A percentile compares a stretch with the other conserved stretches of the same genome.
phyloP scores from a whole-genome alignment of 2,797 vertebrate species.

The Lithobates pipiens region DNA sequence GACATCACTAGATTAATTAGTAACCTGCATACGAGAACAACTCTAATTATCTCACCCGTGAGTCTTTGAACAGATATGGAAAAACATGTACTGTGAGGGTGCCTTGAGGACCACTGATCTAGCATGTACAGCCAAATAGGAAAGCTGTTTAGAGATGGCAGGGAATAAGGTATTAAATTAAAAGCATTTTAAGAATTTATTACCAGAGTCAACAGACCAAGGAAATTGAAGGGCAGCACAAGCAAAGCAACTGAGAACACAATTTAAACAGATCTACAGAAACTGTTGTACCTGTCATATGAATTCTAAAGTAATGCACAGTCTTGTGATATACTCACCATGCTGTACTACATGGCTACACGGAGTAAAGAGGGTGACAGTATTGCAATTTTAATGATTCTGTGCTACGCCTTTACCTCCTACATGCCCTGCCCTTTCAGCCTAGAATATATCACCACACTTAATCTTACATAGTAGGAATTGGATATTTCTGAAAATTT shows the following conservation, averaged over 20 bases:
- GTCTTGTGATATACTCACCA: not conserved
- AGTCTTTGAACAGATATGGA: not conserved
- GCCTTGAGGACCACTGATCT: not conserved
- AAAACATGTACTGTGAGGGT: not conserved
- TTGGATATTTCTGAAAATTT: too few relatives aligned
- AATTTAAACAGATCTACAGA: not conserved
- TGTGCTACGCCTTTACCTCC: not conserved
- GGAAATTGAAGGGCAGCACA: not conserved
- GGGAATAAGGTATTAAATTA: not conserved
- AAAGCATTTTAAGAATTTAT: not conserved
- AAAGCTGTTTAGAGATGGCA: not conserved
- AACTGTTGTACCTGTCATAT: too few relatives aligned
- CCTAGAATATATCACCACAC: not conserved
- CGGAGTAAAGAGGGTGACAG: too few relatives aligned
- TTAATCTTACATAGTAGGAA: too few relatives aligned
- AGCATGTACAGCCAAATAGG: not conserved
- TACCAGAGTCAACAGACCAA: not conserved
- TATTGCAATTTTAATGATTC: not conserved
- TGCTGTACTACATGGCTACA: not conserved
- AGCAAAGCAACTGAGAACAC: not conserved
- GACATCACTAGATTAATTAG: not conserved
- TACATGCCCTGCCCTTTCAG: not conserved
- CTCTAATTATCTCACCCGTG: not conserved
- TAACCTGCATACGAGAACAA: not conserved
- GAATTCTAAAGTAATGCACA: too few relatives aligned